These are phyloP conservation scores for Xestia ashworthii DNA, from an alignment of 2,888 invertebrate species.

Conservation along the genomic window DNA sequence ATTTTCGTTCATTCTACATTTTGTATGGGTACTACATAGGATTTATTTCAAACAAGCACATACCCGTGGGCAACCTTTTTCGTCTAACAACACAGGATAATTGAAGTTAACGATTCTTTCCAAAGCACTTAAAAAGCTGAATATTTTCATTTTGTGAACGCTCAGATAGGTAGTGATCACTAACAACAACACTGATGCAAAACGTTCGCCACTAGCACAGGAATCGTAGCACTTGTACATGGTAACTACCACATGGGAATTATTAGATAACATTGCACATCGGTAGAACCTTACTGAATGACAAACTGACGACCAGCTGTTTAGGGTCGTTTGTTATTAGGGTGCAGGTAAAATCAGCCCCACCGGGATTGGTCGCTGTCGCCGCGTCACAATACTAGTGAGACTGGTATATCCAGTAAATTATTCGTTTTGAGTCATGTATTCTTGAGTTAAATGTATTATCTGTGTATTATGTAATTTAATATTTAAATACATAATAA, in stretches of 20 bases:
- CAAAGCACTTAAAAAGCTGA: conserved; percentile 68
- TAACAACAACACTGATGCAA: conserved; percentile 71
- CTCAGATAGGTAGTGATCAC: conserved; percentile 68
- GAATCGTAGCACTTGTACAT: conserved; percentile 56
- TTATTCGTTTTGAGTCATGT: conserved; percentile 1
- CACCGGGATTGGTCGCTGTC: conserved; percentile 64
- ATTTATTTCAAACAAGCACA: conserved; percentile 41
- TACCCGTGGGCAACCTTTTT: conserved; percentile 71
- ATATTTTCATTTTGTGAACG: conserved; percentile 72
- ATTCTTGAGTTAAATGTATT: conserved; percentile 15
- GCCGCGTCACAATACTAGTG: conserved; percentile 21
- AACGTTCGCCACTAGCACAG: conserved; percentile 61
- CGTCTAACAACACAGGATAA: conserved; percentile 72
- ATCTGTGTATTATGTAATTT: conserved; percentile 20
- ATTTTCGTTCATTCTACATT: conserved; percentile 8
- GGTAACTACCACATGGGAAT: conserved; percentile 56
- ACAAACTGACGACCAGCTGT: conserved; percentile 68
- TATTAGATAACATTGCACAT: conserved; percentile 68
- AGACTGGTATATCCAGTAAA: conserved; percentile 8
- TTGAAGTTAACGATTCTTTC: conserved; percentile 74
- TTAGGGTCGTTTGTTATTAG: conserved; percentile 57
- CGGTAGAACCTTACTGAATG: conserved; percentile 45
- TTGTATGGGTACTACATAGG: background rate
- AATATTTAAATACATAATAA: conserved; percentile 8
- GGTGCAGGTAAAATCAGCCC: conserved; percentile 80